Evolutionary conservation across 2,888 invertebrate species (phyloP).

Genomic region (Creontiades dilutus): DNA sequence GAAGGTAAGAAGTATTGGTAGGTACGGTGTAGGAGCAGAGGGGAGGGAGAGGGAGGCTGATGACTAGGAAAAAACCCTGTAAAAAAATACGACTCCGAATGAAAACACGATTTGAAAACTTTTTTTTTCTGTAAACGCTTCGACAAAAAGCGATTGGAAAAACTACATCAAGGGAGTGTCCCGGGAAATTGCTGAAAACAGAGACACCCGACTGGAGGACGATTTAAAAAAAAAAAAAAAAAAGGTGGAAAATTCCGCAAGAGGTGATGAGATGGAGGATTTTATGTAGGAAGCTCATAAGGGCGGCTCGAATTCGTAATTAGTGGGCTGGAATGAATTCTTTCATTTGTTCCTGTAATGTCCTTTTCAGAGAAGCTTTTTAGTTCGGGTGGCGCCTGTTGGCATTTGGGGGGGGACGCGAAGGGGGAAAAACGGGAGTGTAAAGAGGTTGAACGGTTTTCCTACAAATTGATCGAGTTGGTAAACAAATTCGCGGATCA

Average conservation of each 20-base stretch:
- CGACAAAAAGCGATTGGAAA: conserved; percentile 30
- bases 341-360: conserved; percentile 21
- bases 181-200: conserved; percentile 34
- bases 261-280: conserved; percentile 19
- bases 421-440: background rate
- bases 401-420: background rate
- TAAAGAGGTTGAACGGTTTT: background rate
- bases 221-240: conserved; percentile 16
- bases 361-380: background rate
- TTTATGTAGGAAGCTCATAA: conserved; percentile 27
- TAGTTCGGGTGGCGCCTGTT: background rate
- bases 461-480: background rate
- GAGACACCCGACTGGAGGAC: background rate
- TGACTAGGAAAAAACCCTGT: background rate
- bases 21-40: background rate
- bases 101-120: conserved; percentile 28
- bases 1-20: conserved; percentile 26
- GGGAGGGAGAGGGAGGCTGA: background rate
- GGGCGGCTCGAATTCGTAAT: conserved; percentile 23
- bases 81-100: conserved; percentile 24
- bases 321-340: conserved; percentile 31
- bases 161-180: conserved; percentile 22
- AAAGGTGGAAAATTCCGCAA: conserved; percentile 16
- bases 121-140: background rate
- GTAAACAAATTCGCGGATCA: too few species aligned